Evolutionary conservation across 37 sponge, comb jelly and placozoan species (phyloP).

Genomic region (Aphrocallistes beatrix): DNA sequence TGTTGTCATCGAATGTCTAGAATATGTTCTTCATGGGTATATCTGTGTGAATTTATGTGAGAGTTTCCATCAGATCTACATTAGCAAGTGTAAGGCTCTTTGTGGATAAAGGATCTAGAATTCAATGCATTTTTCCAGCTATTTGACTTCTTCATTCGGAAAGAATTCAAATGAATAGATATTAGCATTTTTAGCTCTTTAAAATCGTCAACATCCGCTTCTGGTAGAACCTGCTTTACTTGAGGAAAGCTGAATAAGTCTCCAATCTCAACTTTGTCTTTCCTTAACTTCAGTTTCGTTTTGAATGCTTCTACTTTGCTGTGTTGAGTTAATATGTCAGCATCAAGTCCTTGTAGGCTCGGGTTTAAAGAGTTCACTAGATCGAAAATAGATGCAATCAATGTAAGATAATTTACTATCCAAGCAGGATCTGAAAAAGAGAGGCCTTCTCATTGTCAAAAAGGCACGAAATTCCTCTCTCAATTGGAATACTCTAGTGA

Average conservation of each 20-base stretch:
- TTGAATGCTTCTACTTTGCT: constrained; percentile 3
- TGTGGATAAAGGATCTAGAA: constrained; percentile 1
- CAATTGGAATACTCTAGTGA: constrained; percentile 10
- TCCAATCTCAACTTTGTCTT: constrained; percentile 14
- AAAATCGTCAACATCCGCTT: constrained; percentile 6
- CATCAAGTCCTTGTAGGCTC: constrained; percentile 17
- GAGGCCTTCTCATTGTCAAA: neutral
- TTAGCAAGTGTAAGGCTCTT: neutral
- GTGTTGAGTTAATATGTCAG: constrained; percentile 3
- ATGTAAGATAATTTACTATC: neutral
- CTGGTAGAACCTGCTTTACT: neutral
- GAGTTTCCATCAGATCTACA: neutral
- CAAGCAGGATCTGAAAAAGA: neutral
- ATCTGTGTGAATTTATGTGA: neutral
- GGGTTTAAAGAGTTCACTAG: neutral
- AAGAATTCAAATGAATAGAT: neutral
- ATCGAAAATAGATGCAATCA: neutral
- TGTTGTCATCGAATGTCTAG: neutral
- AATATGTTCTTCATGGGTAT: constrained; percentile 3
- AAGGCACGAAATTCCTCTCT: neutral
- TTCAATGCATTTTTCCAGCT: neutral
- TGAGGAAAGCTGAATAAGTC: neutral
- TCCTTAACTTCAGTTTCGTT: constrained; percentile 8
- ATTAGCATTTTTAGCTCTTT: neutral
- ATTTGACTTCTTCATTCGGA: neutral